A percentile compares a stretch with the other conserved stretches of the same genome.
phyloP scores from a whole-genome alignment of 30 jellyfish, hydroid and myxozoan genomes.

The Pelagia noctiluca region DNA sequence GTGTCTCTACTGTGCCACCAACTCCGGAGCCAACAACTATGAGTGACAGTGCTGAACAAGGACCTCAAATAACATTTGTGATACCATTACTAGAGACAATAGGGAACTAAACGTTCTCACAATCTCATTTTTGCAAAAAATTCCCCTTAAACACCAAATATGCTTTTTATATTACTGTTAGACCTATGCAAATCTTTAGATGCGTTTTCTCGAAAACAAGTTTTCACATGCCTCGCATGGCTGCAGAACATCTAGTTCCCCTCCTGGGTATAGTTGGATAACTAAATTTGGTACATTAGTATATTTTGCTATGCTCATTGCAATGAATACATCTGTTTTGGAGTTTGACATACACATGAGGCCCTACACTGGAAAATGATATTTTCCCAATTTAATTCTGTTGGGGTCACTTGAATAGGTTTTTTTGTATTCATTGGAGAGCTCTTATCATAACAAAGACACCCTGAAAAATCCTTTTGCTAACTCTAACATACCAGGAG shows the following conservation, averaged over 20 bases:
- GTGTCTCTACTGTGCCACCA: background rate
- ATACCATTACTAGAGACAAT: too few species aligned
- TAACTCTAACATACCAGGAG: background rate
- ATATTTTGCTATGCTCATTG: background rate
- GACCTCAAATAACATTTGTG: too few species aligned
- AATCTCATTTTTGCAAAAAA: background rate
- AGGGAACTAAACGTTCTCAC: background rate
- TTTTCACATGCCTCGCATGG: background rate
- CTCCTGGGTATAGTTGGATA: background rate
- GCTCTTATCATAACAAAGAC: background rate
- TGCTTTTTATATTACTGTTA: background rate
- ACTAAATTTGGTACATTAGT: background rate
- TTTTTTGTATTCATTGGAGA: conserved; percentile 1
- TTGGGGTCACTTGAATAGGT: background rate
- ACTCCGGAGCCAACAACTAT: background rate
- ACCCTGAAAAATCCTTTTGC: background rate
- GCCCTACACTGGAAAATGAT: background rate
- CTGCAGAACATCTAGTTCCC: background rate
- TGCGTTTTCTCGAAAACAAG: background rate
- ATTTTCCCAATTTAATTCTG: too few species aligned
- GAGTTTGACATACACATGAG: background rate
- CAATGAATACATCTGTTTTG: conserved; percentile 3
- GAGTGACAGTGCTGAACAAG: too few species aligned
- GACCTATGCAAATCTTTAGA: background rate
- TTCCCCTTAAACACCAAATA: background rate